Percentiles rank a stretch among this genome's conserved stretches.
phyloP scores from a whole-genome alignment of 2,888 invertebrate genomes.

The Timandra comae region DNA sequence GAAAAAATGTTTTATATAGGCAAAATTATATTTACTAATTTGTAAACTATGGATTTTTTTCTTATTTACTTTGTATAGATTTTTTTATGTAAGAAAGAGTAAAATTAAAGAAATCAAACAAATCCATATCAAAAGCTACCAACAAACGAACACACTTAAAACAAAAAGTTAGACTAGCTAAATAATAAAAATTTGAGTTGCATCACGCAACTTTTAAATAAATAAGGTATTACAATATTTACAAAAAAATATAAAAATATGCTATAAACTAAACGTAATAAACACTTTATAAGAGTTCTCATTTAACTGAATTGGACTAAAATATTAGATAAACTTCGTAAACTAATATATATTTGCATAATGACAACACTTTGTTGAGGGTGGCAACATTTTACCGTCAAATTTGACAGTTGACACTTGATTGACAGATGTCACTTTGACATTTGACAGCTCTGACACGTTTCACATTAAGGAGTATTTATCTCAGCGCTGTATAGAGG shows the following conservation, averaged over 20 bases:
- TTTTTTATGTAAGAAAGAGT: too few species aligned
- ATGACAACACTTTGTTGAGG: neutral
- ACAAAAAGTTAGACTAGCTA: slow-evolving; percentile 1
- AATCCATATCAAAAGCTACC: neutral
- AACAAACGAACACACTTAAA: neutral
- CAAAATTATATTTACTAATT: too few species aligned
- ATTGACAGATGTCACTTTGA: slow-evolving; percentile 2
- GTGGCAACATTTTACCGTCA: neutral
- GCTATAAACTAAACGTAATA: slow-evolving; percentile 14
- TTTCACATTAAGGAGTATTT: slow-evolving; percentile 24
- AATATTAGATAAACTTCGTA: too few species aligned
- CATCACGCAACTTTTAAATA: slow-evolving; percentile 16
- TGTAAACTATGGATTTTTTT: too few species aligned
- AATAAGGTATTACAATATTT: slow-evolving; percentile 19
- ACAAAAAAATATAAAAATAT: slow-evolving; percentile 19
- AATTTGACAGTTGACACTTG: neutral
- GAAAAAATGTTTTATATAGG: too few species aligned
- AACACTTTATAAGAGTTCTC: slow-evolving; percentile 14
- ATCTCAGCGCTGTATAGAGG: slow-evolving; percentile 87
- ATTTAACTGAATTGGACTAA: slow-evolving; percentile 1
- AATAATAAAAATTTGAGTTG: slow-evolving; percentile 13
- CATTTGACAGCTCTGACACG: slow-evolving; percentile 3
- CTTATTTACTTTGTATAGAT: too few species aligned
- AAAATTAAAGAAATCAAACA: neutral
- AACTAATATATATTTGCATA: neutral